Evolutionary conservation across 35 echinoderm and acorn worm species (phyloP).

Genomic region (Chiridota heheva): DNA sequence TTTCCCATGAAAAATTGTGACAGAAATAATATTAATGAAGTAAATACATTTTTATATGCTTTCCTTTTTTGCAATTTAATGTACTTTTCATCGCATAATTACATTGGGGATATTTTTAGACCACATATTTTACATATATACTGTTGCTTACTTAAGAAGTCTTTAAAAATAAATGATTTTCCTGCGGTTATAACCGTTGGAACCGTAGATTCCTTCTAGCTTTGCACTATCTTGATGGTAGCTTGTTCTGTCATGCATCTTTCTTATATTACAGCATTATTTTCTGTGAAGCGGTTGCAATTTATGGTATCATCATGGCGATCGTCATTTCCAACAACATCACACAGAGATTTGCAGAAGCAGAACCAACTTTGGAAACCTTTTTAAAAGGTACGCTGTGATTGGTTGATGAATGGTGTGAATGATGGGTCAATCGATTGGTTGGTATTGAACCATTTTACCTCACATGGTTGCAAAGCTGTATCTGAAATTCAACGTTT

Average conservation of each 20-base stretch:
- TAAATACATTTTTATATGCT: no score
- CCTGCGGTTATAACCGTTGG: neutral
- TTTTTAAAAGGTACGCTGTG: conserved; percentile 59
- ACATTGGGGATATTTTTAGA: neutral
- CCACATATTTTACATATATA: neutral
- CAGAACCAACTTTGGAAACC: conserved; percentile 24
- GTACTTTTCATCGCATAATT: no score
- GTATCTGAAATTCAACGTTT: no score
- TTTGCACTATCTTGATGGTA: neutral
- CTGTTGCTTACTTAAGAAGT: neutral
- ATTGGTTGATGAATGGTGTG: neutral
- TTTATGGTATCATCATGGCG: conserved; percentile 97
- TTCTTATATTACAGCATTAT: conserved; percentile 75
- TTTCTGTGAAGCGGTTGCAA: conserved; percentile 98
- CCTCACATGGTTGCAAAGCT: no score
- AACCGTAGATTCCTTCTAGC: neutral
- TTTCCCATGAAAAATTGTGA: no score
- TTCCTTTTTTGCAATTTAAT: no score
- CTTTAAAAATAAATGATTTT: neutral
- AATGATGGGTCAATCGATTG: no score
- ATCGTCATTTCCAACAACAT: conserved; percentile 92
- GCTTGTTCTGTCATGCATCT: neutral
- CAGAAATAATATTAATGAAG: no score
- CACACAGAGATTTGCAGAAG: conserved; percentile 28
- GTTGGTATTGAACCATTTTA: no score